phyloP scores from a whole-genome alignment of 2,888 invertebrate species.

The Tupiocoris notatus region DNA sequence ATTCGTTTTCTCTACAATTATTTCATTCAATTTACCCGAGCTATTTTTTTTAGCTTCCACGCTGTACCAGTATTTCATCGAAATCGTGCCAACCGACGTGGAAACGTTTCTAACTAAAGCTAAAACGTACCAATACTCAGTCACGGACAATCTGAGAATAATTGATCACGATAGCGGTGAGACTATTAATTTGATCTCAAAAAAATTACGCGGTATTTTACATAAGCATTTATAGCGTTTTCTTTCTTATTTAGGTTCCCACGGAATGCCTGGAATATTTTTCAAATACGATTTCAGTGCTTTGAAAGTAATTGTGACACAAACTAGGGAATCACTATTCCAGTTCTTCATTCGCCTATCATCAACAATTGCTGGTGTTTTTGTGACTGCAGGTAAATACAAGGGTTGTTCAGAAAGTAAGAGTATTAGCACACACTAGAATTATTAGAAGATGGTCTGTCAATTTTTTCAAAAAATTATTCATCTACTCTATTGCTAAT shows the following conservation, averaged over 20 bases:
- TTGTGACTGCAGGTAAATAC: conserved; percentile 53
- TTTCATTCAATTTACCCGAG: too few relatives aligned
- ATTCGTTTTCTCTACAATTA: too few relatives aligned
- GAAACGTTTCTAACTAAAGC: conserved; percentile 70
- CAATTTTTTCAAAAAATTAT: background rate
- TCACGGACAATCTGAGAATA: conserved; percentile 81
- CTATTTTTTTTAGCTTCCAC: conserved; percentile 55
- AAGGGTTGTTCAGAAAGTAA: background rate
- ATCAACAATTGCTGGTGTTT: conserved; percentile 89
- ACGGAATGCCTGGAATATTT: conserved; percentile 91
- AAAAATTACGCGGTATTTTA: too few relatives aligned
- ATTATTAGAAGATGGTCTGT: background rate
- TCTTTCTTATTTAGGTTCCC: conserved; percentile 64
- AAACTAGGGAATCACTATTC: conserved; percentile 72
- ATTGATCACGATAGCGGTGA: conserved; percentile 59
- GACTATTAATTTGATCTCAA: conserved; percentile 6
- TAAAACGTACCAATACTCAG: conserved; percentile 89
- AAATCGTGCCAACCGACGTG: conserved; percentile 95
- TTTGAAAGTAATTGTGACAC: conserved; percentile 77
- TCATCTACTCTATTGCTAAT: too few relatives aligned
- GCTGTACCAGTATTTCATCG: conserved; percentile 89
- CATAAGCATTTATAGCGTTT: too few relatives aligned
- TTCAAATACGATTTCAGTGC: conserved; percentile 94
- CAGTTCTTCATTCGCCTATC: conserved; percentile 85
- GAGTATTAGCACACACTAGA: background rate